Conservation (phyloP, 2,113 vertebrate genomes). For the Spizaetus ornatus region DNA sequence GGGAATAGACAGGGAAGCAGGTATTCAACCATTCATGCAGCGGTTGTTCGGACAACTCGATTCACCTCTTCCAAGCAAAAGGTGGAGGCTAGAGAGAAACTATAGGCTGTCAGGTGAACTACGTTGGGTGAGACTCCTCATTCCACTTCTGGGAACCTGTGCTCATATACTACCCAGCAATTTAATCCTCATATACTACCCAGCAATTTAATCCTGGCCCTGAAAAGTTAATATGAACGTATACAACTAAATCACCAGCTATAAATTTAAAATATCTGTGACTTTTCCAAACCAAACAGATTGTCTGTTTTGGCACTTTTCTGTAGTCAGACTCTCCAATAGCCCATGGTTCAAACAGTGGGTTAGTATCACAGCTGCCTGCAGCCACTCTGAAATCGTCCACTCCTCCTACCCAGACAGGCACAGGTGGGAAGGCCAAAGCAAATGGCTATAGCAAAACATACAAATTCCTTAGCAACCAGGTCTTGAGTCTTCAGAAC, state of each 20-base stretch:
- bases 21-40: not conserved
- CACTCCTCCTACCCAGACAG: not conserved
- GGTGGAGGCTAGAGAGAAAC: not conserved
- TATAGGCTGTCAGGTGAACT: not conserved
- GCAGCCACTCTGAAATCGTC: not conserved
- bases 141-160: not conserved
- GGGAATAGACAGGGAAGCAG: not conserved
- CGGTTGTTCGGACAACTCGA: not conserved
- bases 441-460: not conserved
- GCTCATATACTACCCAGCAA: not conserved
- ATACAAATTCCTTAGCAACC: not conserved
- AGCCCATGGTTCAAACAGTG: not conserved
- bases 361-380: not conserved
- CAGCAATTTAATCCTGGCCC: not conserved
- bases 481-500: not conserved
- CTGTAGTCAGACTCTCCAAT: not conserved
- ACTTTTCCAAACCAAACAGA: not conserved
- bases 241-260: not conserved
- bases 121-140: fast-evolving
- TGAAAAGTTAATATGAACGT: not conserved
- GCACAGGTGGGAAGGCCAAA: not conserved
- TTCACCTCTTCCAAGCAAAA: not conserved
- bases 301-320: not conserved
- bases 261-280: not conserved
- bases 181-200: not conserved